A percentile compares a stretch with the other conserved stretches of the same genome.
phyloP scores from a whole-genome alignment of 2,888 invertebrate species.

The Caradrina clavipalpis region DNA sequence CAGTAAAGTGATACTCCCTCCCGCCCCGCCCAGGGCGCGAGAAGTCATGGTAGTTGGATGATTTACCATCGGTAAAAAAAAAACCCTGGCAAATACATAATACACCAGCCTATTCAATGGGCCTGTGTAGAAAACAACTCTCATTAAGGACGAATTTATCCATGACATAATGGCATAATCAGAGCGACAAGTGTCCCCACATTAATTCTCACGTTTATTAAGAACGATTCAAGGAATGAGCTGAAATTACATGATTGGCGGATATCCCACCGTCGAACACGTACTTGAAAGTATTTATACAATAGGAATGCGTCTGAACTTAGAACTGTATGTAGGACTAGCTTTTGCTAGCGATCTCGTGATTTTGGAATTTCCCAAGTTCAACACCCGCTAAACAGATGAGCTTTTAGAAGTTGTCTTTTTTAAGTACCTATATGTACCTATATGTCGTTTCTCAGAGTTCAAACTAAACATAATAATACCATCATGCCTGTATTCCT shows the following conservation, averaged over 20 bases:
- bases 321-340: conserved; percentile 4
- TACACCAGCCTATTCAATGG: no score
- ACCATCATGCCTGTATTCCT: no score
- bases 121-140: no score
- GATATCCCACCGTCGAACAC: conserved; percentile 35
- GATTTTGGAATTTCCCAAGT: neutral
- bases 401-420: no score
- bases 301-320: conserved; percentile 26
- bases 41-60: no score
- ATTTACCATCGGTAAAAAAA: no score
- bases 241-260: conserved; percentile 41
- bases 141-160: neutral
- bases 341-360: neutral
- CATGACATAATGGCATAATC: neutral
- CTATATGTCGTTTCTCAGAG: no score
- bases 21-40: no score
- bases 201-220: conserved; percentile 40
- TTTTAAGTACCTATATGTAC: no score
- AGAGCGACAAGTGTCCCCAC: neutral
- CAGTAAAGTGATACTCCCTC: no score
- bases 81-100: no score
- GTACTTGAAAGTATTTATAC: conserved; percentile 15
- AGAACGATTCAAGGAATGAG: conserved; percentile 44
- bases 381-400: neutral
- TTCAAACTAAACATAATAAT: no score